These are phyloP conservation scores for Thymelicus acteon DNA, from an alignment of 2,888 invertebrate genomes.

Conservation along the genomic window DNA sequence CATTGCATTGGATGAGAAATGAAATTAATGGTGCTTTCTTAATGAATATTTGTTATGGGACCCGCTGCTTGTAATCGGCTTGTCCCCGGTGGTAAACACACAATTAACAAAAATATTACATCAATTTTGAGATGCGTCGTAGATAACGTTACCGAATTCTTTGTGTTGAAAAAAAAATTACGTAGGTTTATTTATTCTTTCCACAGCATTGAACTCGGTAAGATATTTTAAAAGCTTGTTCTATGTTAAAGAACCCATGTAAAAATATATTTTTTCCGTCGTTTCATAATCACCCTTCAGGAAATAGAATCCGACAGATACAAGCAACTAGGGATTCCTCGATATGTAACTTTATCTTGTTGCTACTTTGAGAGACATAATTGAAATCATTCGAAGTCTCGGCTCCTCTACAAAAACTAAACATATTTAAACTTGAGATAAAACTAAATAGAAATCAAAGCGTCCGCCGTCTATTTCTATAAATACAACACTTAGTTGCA, in stretches of 20 bases:
- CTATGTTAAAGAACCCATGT: conserved; percentile 16
- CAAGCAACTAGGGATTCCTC: conserved; percentile 31
- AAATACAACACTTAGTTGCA: conserved; percentile 67
- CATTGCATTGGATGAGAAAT: conserved; percentile 69
- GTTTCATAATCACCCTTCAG: conserved; percentile 37
- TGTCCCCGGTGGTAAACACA: conserved; percentile 37
- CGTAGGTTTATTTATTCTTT: neutral
- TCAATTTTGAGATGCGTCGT: conserved; percentile 1
- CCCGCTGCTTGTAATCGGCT: conserved; percentile 65
- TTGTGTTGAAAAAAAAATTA: neutral
- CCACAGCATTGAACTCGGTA: conserved; percentile 1
- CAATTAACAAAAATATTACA: conserved; percentile 32
- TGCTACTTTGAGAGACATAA: conserved; percentile 38
- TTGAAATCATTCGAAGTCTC: conserved; percentile 37
- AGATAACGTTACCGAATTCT: conserved; percentile 8
- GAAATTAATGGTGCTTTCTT: conserved; percentile 77
- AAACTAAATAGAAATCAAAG: conserved; percentile 68
- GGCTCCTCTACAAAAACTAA: conserved; percentile 37
- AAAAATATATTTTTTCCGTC: conserved; percentile 19
- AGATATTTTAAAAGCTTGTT: conserved; percentile 24
- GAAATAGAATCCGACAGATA: conserved; percentile 35
- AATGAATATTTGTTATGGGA: conserved; percentile 79
- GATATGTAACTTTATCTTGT: conserved; percentile 38
- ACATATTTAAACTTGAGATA: conserved; percentile 53
- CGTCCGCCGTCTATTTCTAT: conserved; percentile 71